Percentiles rank a stretch among this genome's conserved stretches.
phyloP scores from a whole-genome alignment of 2,888 invertebrate genomes.

The Girardia tigrina region DNA sequence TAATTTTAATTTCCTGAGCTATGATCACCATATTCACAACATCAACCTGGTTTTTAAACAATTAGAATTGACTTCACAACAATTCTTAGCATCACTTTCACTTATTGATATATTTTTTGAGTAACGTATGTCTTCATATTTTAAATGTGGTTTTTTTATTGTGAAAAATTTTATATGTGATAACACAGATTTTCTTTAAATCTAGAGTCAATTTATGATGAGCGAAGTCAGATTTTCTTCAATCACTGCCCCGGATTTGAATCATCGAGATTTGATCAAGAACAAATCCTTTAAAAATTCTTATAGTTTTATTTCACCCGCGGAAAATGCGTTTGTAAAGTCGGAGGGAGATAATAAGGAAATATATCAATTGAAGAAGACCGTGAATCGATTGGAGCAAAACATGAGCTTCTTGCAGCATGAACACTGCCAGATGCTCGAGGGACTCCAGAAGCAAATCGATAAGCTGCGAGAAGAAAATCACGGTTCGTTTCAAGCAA shows the following conservation, averaged over 20 bases:
- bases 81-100: no score
- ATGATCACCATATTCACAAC: no score
- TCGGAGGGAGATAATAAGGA: background rate
- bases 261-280: background rate
- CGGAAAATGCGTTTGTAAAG: background rate
- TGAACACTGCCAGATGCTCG: constrained; percentile 9
- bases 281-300: background rate
- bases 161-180: no score
- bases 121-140: no score
- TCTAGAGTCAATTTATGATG: background rate
- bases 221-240: background rate
- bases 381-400: background rate
- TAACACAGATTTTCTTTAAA: no score
- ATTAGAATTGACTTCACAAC: no score
- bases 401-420: background rate
- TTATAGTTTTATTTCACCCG: constrained; percentile 9
- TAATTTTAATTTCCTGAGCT: no score
- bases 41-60: no score
- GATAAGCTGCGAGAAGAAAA: background rate
- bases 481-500: no score
- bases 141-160: no score
- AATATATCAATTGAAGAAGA: background rate
- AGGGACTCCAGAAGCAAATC: background rate
- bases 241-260: background rate
- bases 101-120: no score